phyloP scores from a whole-genome alignment of 2,113 vertebrate species.

The Planiliza haematocheilus region DNA sequence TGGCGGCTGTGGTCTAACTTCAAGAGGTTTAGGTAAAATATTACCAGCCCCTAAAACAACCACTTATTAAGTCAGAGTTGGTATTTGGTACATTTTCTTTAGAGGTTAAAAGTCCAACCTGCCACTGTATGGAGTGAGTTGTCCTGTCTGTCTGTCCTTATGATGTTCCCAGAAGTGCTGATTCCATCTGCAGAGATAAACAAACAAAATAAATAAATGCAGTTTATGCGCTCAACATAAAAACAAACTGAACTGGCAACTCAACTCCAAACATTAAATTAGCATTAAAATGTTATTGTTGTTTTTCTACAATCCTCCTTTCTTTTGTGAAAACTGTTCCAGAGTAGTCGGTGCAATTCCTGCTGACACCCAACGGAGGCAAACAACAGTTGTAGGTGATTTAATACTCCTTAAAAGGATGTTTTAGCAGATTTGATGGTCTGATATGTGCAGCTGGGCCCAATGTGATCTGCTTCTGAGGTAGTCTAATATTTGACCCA shows the following conservation, averaged over 20 bases:
- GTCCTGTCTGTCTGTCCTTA: slow-evolving; percentile 66
- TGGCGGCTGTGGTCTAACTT: slow-evolving; percentile 22
- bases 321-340: too few species aligned
- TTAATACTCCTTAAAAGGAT: slow-evolving; percentile 11
- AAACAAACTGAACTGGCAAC: not conserved
- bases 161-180: slow-evolving; percentile 45
- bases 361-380: too few species aligned
- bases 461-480: slow-evolving; percentile 13
- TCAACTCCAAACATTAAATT: too few species aligned
- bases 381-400: slow-evolving; percentile 19
- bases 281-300: too few species aligned
- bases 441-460: slow-evolving; percentile 32
- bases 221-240: not conserved
- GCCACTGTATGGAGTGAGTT: slow-evolving; percentile 39
- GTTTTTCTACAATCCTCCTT: too few species aligned
- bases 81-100: not conserved
- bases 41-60: slow-evolving; percentile 9
- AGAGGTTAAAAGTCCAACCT: slow-evolving; percentile 60
- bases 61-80: slow-evolving; percentile 27
- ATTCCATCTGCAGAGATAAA: slow-evolving; percentile 79
- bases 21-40: slow-evolving; percentile 33
- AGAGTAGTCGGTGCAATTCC: too few species aligned
- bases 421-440: slow-evolving; percentile 16
- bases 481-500: slow-evolving; percentile 42
- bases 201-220: slow-evolving; percentile 1